Conservation (phyloP, 2,888 invertebrate genomes). For the Pollenia amentaria region DNA sequence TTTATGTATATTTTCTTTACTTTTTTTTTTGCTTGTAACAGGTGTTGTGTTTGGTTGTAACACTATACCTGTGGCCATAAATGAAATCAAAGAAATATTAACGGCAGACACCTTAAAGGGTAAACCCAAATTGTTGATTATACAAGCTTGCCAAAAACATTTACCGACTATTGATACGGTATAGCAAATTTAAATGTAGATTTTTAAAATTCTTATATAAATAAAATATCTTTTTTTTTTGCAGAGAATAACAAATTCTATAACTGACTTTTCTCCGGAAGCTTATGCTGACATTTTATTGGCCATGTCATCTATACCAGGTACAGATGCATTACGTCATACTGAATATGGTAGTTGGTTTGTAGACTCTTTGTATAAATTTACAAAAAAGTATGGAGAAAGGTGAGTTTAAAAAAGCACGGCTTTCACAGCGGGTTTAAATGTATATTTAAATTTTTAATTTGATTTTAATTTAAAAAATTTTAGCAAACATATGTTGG, state of each 20-base stretch:
- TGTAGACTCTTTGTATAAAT: conserved; percentile 81
- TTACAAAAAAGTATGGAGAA: conserved; percentile 52
- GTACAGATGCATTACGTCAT: conserved; percentile 81
- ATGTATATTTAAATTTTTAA: not conserved
- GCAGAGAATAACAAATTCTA: conserved; percentile 43
- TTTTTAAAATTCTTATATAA: not conserved
- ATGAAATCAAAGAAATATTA: conserved; percentile 85
- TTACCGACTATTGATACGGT: conserved; percentile 63
- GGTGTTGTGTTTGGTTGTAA: conserved; percentile 86
- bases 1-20: not conserved
- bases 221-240: not conserved
- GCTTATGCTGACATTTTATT: conserved; percentile 80
- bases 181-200: not conserved
- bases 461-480: not conserved
- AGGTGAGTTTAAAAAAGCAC: conserved; percentile 11
- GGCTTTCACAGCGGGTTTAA: not conserved
- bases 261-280: conserved; percentile 56
- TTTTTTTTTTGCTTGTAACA: conserved; percentile 45
- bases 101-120: conserved; percentile 83
- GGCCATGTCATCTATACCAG: conserved; percentile 82
- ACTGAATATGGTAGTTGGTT: conserved; percentile 82
- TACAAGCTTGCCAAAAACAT: conserved; percentile 87
- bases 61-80: conserved; percentile 85
- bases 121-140: conserved; percentile 86
- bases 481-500: conserved; percentile 80